Conservation (phyloP, 1,140 invertebrate genomes). For the Heterodera carotae region DNA sequence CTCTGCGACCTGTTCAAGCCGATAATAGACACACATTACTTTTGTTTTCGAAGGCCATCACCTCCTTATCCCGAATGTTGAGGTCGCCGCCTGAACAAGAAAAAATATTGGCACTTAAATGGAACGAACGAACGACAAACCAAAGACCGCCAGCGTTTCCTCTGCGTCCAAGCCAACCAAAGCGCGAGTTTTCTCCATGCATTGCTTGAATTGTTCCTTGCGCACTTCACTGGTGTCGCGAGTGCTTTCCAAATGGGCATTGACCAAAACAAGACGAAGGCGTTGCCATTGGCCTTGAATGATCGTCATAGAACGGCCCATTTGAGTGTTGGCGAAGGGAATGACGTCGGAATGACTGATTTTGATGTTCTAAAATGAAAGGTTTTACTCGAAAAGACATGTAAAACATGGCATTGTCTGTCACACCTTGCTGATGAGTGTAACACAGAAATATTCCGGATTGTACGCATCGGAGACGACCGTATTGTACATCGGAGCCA, state of each 20-base stretch:
- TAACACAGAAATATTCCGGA: slow-evolving; percentile 52
- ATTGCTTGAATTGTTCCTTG: slow-evolving; percentile 46
- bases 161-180: not conserved
- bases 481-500: slow-evolving; percentile 47
- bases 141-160: slow-evolving; percentile 39
- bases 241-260: slow-evolving; percentile 56
- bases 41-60: slow-evolving; percentile 2
- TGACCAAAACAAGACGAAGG: slow-evolving; percentile 49
- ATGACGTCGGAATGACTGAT: slow-evolving; percentile 46
- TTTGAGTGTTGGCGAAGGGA: slow-evolving; percentile 45
- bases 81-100: slow-evolving; percentile 35
- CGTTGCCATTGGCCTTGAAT: slow-evolving; percentile 64
- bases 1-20: not conserved
- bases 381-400: not conserved
- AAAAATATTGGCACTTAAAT: slow-evolving; percentile 1
- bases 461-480: slow-evolving; percentile 36
- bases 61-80: slow-evolving; percentile 46
- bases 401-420: not conserved
- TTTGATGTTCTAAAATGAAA: slow-evolving; percentile 42
- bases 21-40: not conserved
- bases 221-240: slow-evolving; percentile 39
- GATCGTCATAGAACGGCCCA: slow-evolving; percentile 50
- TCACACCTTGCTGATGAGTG: slow-evolving; percentile 45
- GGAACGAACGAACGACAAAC: not conserved
- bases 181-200: slow-evolving; percentile 45